Evolutionary conservation across 2,113 vertebrate species (phyloP).

Genomic region (Triplophysa siluroides): DNA sequence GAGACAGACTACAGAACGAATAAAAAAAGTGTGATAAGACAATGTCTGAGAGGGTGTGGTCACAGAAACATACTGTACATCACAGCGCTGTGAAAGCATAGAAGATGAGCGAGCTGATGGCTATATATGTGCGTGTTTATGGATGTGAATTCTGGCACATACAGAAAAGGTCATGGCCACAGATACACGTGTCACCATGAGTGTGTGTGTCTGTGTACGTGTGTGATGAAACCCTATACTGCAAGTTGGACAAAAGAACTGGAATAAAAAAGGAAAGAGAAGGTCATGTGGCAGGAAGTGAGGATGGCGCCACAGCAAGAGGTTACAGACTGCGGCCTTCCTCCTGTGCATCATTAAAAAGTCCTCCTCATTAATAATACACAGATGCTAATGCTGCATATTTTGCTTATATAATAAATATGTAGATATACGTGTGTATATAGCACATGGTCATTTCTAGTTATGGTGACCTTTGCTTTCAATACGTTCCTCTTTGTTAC

Average conservation of each 20-base stretch:
- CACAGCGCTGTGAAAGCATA: neutral
- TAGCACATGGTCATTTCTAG: neutral
- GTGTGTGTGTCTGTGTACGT: neutral
- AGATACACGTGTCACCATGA: neutral
- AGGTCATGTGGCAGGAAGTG: neutral
- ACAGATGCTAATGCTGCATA: constrained; percentile 9
- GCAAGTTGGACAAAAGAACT: neutral
- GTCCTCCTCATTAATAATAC: constrained; percentile 20
- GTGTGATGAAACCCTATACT: constrained; percentile 33
- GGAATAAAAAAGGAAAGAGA: neutral
- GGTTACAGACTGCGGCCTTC: neutral
- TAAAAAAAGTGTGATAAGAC: neutral
- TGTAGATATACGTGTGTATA: neutral
- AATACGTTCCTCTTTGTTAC: neutral
- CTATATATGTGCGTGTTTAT: neutral
- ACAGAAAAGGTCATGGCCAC: neutral
- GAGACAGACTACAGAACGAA: neutral
- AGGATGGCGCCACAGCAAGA: neutral
- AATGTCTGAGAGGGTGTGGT: neutral
- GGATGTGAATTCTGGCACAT: neutral
- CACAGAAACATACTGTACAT: neutral
- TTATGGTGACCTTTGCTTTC: neutral
- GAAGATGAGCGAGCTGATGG: neutral
- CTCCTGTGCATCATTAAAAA: neutral
- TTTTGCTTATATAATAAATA: neutral